A percentile compares a stretch with the other conserved stretches of the same genome.
Evolutionary conservation across 2,888 invertebrate genomes (phyloP).

Genomic region (Lasioglossum malachurum): DNA sequence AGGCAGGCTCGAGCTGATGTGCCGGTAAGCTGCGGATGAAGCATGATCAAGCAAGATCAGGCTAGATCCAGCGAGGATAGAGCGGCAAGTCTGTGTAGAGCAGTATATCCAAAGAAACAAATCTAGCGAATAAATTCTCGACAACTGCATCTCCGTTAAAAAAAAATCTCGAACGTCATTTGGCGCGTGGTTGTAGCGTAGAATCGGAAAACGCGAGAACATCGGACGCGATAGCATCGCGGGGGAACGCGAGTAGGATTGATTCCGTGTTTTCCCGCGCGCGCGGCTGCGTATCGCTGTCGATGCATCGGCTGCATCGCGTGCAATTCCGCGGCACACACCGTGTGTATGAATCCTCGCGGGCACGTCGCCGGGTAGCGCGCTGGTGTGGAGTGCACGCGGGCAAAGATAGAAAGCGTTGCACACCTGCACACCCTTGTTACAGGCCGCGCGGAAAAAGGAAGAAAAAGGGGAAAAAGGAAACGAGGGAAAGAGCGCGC

Average conservation of each 20-base stretch:
- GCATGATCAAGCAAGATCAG: slow-evolving; percentile 12
- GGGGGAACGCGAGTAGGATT: slow-evolving; percentile 35
- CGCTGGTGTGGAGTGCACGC: slow-evolving; percentile 29
- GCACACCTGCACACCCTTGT: slow-evolving; percentile 67
- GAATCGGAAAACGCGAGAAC: slow-evolving; percentile 26
- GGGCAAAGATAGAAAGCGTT: slow-evolving; percentile 67
- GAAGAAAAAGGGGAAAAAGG: slow-evolving; percentile 29
- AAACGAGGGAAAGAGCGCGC: neutral
- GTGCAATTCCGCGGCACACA: slow-evolving; percentile 46
- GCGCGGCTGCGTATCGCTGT: slow-evolving; percentile 16
- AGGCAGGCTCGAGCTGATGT: neutral
- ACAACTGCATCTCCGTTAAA: too few relatives aligned
- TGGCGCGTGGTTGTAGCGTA: neutral
- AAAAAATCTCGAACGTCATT: neutral
- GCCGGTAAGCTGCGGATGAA: slow-evolving; percentile 1
- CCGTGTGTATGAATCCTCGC: slow-evolving; percentile 59
- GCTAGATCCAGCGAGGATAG: neutral
- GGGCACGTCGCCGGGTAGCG: neutral
- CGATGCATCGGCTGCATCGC: slow-evolving; percentile 32
- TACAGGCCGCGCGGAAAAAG: slow-evolving; percentile 36
- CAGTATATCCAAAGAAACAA: too few relatives aligned
- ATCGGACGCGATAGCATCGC: slow-evolving; percentile 19
- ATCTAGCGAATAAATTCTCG: too few relatives aligned
- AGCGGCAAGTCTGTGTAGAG: too few relatives aligned
- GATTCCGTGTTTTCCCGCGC: slow-evolving; percentile 39